These are phyloP conservation scores for Ophiodon elongatus DNA, from an alignment of 2,113 vertebrate genomes.

Conservation along the genomic window DNA sequence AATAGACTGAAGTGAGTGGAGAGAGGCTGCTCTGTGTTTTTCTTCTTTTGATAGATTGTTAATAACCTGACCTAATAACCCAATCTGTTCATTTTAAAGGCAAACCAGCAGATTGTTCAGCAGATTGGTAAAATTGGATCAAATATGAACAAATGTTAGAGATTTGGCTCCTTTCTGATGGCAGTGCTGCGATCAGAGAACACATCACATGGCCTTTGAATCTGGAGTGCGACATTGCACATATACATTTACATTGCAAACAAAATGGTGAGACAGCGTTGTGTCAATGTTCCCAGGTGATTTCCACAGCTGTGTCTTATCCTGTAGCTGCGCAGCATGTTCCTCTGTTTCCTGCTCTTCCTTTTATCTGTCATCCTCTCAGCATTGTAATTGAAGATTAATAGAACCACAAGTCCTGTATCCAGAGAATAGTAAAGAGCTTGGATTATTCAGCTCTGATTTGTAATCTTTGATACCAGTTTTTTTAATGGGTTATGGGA, in stretches of 20 bases:
- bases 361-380: slow-evolving; percentile 44
- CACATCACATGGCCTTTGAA: slow-evolving; percentile 56
- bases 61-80: slow-evolving; percentile 13
- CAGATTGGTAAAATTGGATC: slow-evolving; percentile 16
- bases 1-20: slow-evolving; percentile 27
- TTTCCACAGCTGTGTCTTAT: slow-evolving; percentile 69
- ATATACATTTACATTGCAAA: slow-evolving; percentile 8
- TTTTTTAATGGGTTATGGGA: background rate
- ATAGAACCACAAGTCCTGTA: slow-evolving; percentile 44
- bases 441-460: slow-evolving; percentile 31
- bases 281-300: slow-evolving; percentile 64
- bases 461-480: slow-evolving; percentile 36
- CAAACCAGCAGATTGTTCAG: background rate
- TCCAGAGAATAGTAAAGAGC: slow-evolving; percentile 48
- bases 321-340: slow-evolving; percentile 59
- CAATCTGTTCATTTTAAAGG: slow-evolving; percentile 15
- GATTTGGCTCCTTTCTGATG: slow-evolving; percentile 35
- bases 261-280: slow-evolving; percentile 45
- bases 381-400: slow-evolving; percentile 68
- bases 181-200: slow-evolving; percentile 35
- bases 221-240: slow-evolving; percentile 26
- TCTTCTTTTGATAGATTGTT: background rate
- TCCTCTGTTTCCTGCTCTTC: slow-evolving; percentile 47
- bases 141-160: slow-evolving; percentile 38
- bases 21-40: slow-evolving; percentile 11